Conservation (phyloP, 2,113 vertebrate genomes). For the Silurus glanis region DNA sequence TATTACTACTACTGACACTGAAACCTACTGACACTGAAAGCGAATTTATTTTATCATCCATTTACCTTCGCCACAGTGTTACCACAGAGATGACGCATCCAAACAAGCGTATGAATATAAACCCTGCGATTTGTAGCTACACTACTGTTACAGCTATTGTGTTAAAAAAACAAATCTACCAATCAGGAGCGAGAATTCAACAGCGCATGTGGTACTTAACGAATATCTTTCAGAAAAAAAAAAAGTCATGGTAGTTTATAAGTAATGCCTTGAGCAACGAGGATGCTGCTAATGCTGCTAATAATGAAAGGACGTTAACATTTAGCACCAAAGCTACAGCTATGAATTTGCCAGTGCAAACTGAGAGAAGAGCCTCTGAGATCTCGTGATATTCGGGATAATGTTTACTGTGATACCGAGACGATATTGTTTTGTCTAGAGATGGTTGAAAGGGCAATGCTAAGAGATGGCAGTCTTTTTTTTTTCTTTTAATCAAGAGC, state of each 20-base stretch:
- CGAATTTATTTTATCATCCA: background rate
- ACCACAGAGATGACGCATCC: background rate
- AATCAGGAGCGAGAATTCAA: constrained; percentile 3
- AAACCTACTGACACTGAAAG: too few species aligned
- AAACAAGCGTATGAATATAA: background rate
- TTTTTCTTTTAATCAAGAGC: background rate
- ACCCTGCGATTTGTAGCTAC: background rate
- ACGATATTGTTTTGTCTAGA: background rate
- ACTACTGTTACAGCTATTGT: background rate
- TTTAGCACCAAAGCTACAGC: background rate
- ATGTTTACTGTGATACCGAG: background rate
- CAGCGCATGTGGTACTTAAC: background rate
- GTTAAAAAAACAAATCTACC: background rate
- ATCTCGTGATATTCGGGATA: background rate
- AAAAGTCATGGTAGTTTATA: background rate
- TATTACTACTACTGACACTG: background rate
- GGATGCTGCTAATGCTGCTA: background rate
- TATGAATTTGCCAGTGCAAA: background rate
- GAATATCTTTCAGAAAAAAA: too few species aligned
- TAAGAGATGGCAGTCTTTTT: background rate
- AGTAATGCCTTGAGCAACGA: background rate
- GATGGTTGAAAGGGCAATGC: background rate
- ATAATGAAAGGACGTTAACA: background rate
- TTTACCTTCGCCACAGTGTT: background rate
- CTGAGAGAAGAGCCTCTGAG: background rate